Evolutionary conservation across 1,140 invertebrate species (phyloP).

Genomic region (Tetramorium alpestre): DNA sequence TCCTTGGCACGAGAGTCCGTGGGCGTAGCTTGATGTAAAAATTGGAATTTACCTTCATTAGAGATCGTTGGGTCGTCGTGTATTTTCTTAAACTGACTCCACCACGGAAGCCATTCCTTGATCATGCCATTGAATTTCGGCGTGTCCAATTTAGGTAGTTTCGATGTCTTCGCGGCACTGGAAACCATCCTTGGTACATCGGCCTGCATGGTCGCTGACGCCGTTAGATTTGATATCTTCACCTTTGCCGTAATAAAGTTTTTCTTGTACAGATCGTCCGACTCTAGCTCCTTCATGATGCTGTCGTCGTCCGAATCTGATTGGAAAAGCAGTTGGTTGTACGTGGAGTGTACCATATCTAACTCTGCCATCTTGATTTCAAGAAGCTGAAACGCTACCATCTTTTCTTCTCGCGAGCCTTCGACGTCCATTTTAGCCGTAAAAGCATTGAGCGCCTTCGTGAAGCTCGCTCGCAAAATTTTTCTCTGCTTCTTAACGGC

Average conservation of each 20-base stretch:
- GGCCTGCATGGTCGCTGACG: too few species aligned
- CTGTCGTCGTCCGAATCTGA: too few species aligned
- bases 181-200: too few species aligned
- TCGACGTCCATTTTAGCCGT: not conserved
- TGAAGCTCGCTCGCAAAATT: too few species aligned
- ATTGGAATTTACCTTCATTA: slow-evolving; percentile 73
- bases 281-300: too few species aligned
- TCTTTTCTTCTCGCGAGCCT: not conserved
- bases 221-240: too few species aligned
- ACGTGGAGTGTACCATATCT: not conserved
- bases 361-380: not conserved
- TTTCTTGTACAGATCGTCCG: too few species aligned
- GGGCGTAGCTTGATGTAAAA: slow-evolving; percentile 68
- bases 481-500: too few species aligned
- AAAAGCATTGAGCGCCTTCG: not conserved
- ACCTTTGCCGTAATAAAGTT: too few species aligned
- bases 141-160: slow-evolving; percentile 71
- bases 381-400: not conserved
- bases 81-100: slow-evolving; percentile 75
- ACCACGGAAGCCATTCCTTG: slow-evolving; percentile 76
- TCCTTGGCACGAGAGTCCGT: slow-evolving; percentile 59
- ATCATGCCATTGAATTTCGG: slow-evolving; percentile 73
- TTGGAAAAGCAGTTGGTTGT: too few species aligned
- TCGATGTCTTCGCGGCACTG: slow-evolving; percentile 49
- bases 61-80: slow-evolving; percentile 69